Base-by-base conservation (phyloP, 2,797 vertebrate genomes). In the Mormyrops boulengeri region DNA sequence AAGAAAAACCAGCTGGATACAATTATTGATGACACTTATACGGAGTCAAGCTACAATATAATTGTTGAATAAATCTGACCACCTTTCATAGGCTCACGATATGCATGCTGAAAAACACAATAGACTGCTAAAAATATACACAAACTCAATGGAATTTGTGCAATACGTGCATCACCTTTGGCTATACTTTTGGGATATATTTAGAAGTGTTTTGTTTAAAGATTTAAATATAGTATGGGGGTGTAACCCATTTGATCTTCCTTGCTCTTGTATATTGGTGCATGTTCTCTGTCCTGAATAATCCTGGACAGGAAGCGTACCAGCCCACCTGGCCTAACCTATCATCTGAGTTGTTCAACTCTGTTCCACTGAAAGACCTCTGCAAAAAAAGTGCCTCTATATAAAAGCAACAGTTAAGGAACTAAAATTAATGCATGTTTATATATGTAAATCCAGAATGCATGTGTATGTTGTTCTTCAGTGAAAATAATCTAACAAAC, bases 91-190 rank as follows among this genome's bases (percentile, higher is more conserved):
- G 41, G 38, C 7, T 82, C 38, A 82, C 41, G 5, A 17, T 77
- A 41, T 17, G 11, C 34, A 4, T 77, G 69, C 69, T 77, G 69
- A 47, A 47, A 82, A 82, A 22, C 77, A 82, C 77, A 82, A 47
- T 82, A 34, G 41, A 47, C 41, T 47, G 41, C 41, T 82, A 82
- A 82, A 82, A 82, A 82, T 82, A 82, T 82, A 47, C 77, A 82
- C 77, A 82, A 47, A 82, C 77, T 82, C 38, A 82, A 82, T 82
- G 77, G 77, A 82, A 82, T 82, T 82, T 47, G 41, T 4, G 47
- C 77, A 82, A 44, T 82, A 82, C 77, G 8, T 82, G 7, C 77
- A 82, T 82, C n/a, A 47, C 69, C 69, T 77, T 77, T 77, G 69
- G 14, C 41, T 47, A 82, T 82, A 82, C 77, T 82, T 82, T 47